These are phyloP conservation scores for Darevskia mixta DNA, from an alignment of 2,797 vertebrate genomes.

Conservation along the genomic window DNA sequence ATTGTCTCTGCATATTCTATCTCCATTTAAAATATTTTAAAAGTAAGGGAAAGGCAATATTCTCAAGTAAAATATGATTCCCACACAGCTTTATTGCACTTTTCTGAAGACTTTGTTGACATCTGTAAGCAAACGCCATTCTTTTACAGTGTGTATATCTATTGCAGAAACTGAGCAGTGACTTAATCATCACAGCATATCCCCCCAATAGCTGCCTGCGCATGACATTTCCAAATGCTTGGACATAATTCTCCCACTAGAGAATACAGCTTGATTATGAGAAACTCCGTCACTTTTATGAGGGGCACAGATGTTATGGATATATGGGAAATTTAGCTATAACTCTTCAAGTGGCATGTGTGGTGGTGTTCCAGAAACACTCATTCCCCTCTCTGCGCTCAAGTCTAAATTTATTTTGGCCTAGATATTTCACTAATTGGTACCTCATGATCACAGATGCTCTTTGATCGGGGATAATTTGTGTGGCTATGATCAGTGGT, in stretches of 20 bases:
- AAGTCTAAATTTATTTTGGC: conserved; percentile 48
- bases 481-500: neutral
- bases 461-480: neutral
- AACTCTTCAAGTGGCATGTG: conserved; percentile 60
- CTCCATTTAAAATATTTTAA: neutral
- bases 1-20: neutral
- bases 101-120: rapidly evolving
- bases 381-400: conserved; percentile 37
- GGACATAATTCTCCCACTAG: conserved; percentile 60
- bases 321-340: conserved; percentile 64
- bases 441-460: conserved; percentile 8
- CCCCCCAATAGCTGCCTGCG: conserved; percentile 53
- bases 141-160: neutral
- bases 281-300: conserved; percentile 71
- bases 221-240: conserved; percentile 64
- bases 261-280: conserved; percentile 67
- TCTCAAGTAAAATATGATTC: neutral
- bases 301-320: conserved; percentile 70
- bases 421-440: conserved; percentile 36
- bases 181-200: conserved; percentile 56
- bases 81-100: neutral
- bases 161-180: conserved; percentile 3
- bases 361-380: conserved; percentile 32
- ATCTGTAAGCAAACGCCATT: neutral
- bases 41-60: neutral